A percentile compares a stretch with the other conserved stretches of the same genome.
phyloP scores from a whole-genome alignment of 1,140 invertebrate genomes.

The Formica exsecta region DNA sequence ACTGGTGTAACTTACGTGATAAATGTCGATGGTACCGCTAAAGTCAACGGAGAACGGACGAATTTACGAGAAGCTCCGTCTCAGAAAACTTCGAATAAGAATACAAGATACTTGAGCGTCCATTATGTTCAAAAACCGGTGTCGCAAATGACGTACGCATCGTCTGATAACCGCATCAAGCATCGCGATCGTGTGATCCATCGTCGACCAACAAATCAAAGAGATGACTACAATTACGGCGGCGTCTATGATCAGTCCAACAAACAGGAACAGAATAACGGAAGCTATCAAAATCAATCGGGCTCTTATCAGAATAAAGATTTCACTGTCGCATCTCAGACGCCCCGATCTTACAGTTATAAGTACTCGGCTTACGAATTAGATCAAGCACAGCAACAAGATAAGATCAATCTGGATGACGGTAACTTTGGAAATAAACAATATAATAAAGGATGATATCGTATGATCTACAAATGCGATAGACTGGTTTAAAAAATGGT shows the following conservation, averaged over 20 bases:
- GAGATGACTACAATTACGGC: conserved; percentile 75
- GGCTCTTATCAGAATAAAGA: conserved; percentile 76
- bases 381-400: conserved; percentile 69
- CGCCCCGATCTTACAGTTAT: conserved; percentile 77
- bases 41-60: conserved; percentile 67
- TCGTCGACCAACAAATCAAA: conserved; percentile 39
- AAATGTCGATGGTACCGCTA: conserved; percentile 75
- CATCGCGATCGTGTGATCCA: conserved; percentile 26
- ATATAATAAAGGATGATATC: conserved; percentile 64
- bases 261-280: conserved; percentile 63
- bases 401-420: conserved; percentile 77
- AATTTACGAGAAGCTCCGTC: conserved; percentile 9
- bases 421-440: conserved; percentile 76
- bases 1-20: conserved; percentile 79
- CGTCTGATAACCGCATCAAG: conserved; percentile 72
- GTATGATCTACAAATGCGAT: not conserved
- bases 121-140: conserved; percentile 76
- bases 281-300: conserved; percentile 62
- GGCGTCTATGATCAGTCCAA: conserved; percentile 29
- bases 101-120: conserved; percentile 67
- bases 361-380: conserved; percentile 80
- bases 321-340: conserved; percentile 70
- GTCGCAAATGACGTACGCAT: conserved; percentile 74
- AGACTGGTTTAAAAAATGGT: not conserved
- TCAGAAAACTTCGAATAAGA: conserved; percentile 48